Conservation (phyloP, 2,113 vertebrate species). For the Cheirogaleus medius region DNA sequence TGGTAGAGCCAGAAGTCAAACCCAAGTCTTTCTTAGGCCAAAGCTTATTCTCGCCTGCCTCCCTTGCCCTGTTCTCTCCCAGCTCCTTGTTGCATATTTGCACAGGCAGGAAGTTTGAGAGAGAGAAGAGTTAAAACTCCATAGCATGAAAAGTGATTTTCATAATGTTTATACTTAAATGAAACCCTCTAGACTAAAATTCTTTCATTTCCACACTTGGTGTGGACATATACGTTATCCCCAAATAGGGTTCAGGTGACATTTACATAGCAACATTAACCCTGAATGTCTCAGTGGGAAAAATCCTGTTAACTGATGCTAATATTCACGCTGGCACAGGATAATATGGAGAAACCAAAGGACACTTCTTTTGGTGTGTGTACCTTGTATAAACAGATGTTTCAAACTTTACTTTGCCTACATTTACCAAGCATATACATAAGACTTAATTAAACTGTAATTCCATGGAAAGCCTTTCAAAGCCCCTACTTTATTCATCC, state of each 20-base stretch:
- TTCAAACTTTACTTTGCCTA: constrained; percentile 40
- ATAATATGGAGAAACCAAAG: constrained; percentile 37
- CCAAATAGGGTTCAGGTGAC: background rate
- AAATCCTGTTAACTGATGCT: background rate
- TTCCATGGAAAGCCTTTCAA: constrained; percentile 48
- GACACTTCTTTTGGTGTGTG: constrained; percentile 53
- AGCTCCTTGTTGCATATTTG: background rate
- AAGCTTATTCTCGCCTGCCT: background rate
- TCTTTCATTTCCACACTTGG: background rate
- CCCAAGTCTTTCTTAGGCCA: background rate
- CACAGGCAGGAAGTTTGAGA: background rate
- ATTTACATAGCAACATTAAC: constrained; percentile 34
- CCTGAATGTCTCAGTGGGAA: background rate
- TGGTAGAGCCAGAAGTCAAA: background rate
- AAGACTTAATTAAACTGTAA: constrained; percentile 47
- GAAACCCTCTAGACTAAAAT: background rate
- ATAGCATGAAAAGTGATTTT: constrained; percentile 7
- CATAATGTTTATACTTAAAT: background rate
- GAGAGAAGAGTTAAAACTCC: background rate
- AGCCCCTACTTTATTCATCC: constrained; percentile 45
- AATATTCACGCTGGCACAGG: background rate
- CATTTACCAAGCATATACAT: constrained; percentile 12
- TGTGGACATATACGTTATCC: background rate
- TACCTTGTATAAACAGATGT: constrained; percentile 67
- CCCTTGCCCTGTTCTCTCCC: background rate